Conservation (phyloP, 2,797 vertebrate species). For the Peromyscus melanophrys region DNA sequence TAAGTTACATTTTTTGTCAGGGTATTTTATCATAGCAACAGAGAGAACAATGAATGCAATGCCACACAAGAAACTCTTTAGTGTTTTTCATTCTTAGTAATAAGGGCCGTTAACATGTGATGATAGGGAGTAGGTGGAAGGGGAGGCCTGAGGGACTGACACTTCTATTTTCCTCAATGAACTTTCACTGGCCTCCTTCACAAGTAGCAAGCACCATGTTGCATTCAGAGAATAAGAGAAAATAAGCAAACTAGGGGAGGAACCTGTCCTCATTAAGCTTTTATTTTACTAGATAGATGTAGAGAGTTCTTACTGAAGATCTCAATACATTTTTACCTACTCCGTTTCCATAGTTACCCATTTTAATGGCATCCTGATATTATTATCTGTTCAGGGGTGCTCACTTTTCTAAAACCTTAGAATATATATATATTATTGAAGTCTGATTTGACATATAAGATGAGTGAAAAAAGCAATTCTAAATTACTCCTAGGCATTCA, state of each 20-base stretch:
- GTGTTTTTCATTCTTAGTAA: slow-evolving; percentile 73
- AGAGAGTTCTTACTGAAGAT: slow-evolving; percentile 68
- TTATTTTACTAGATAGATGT: slow-evolving; percentile 68
- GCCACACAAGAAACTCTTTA: background rate
- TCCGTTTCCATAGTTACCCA: slow-evolving; percentile 59
- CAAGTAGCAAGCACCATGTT: background rate
- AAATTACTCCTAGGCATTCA: slow-evolving; percentile 77
- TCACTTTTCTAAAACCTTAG: slow-evolving; percentile 51
- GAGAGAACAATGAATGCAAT: background rate
- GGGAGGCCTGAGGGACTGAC: background rate
- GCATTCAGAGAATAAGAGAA: background rate
- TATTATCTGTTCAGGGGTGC: slow-evolving; percentile 42
- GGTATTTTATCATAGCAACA: background rate
- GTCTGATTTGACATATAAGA: slow-evolving; percentile 67
- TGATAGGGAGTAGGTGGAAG: accelerated
- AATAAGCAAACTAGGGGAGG: background rate
- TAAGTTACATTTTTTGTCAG: background rate
- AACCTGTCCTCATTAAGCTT: background rate
- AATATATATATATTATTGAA: slow-evolving; percentile 40
- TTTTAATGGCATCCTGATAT: slow-evolving; percentile 47
- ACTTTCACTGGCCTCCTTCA: background rate
- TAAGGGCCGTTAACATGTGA: slow-evolving; percentile 55
- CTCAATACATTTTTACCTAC: slow-evolving; percentile 74
- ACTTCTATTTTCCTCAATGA: background rate
- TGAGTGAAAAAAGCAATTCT: slow-evolving; percentile 77